Conservation (phyloP, 2,113 vertebrate species). For the Nipponia nippon region DNA sequence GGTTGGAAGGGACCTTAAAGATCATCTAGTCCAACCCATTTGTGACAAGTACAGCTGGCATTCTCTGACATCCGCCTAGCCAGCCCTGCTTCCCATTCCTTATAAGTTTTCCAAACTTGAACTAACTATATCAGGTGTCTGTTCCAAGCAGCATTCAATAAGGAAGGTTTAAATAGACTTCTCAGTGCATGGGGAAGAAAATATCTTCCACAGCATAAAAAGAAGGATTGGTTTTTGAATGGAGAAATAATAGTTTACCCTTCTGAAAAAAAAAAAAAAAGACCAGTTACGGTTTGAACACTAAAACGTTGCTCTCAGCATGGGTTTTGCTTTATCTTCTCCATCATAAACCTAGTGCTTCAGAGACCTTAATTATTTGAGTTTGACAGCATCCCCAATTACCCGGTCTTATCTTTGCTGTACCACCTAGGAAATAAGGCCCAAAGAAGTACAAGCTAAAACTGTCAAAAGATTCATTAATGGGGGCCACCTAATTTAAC, state of each 20-base stretch:
- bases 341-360: background rate
- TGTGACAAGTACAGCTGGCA: background rate
- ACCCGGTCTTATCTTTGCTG: background rate
- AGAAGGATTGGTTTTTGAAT: background rate
- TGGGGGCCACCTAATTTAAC: background rate
- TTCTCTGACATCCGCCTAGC: background rate
- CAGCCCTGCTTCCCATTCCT: background rate
- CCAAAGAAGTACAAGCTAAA: background rate
- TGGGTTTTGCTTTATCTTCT: background rate
- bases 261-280: background rate
- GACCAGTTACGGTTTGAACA: background rate
- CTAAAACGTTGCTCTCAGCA: background rate
- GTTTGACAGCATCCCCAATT: background rate
- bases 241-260: background rate
- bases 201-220: background rate
- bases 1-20: background rate
- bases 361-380: background rate
- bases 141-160: background rate
- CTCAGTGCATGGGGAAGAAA: background rate
- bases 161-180: background rate
- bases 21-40: background rate
- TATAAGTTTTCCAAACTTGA: background rate
- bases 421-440: background rate
- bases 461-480: background rate
- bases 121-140: background rate